phyloP scores from a whole-genome alignment of 1,140 invertebrate genomes.

The Atta texana region DNA sequence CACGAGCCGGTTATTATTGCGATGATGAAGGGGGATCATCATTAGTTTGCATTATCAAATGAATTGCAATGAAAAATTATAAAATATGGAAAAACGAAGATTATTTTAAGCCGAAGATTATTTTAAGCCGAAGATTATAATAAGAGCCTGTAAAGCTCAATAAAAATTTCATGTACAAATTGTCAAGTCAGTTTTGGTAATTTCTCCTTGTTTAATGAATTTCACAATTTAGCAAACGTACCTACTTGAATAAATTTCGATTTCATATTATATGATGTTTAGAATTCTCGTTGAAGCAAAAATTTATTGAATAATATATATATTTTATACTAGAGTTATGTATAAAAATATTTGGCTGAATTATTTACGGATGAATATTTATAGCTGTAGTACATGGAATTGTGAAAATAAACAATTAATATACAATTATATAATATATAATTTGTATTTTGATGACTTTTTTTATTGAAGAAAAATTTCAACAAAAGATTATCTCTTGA shows the following conservation, averaged over 20 bases:
- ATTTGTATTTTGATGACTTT: not conserved
- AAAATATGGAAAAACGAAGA: not conserved
- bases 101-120: not conserved
- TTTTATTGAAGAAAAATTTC: not conserved
- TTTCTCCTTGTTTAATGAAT: not conserved
- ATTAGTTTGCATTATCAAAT: not conserved
- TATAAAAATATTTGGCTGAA: not conserved
- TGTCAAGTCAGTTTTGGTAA: not conserved
- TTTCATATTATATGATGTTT: not conserved
- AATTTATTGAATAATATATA: not conserved
- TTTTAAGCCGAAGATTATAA: not conserved
- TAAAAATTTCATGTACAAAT: not conserved
- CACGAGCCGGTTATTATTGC: slow-evolving; percentile 2
- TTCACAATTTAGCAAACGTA: not conserved
- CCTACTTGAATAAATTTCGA: not conserved
- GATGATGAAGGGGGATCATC: not conserved
- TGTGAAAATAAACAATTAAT: not conserved
- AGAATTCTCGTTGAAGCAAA: not conserved
- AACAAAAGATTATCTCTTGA: not conserved
- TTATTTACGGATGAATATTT: not conserved
- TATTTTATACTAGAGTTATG: not conserved
- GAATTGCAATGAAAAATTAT: slow-evolving; percentile 7
- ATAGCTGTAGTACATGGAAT: not conserved
- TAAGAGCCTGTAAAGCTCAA: not conserved
- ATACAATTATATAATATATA: not conserved